A percentile compares a stretch with the other conserved stretches of the same genome.
Evolutionary conservation across 2,113 vertebrate species (phyloP).

Genomic region (Enhydra lutris): DNA sequence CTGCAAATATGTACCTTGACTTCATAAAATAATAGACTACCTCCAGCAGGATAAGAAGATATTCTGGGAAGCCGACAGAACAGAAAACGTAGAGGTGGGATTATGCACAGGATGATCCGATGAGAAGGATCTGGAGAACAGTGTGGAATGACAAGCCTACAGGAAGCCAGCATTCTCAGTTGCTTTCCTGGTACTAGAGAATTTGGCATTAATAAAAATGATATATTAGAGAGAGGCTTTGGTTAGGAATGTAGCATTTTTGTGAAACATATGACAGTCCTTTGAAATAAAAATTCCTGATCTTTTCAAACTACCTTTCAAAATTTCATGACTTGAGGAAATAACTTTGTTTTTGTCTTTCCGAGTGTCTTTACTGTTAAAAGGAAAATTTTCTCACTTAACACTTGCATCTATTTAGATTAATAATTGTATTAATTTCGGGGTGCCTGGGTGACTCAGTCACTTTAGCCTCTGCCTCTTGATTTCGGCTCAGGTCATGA

Average conservation of each 20-base stretch:
- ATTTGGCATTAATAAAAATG: not conserved
- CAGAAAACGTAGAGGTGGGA: not conserved
- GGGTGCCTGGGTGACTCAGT: not conserved
- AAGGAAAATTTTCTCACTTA: not conserved
- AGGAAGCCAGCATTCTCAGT: fast-evolving
- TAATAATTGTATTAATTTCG: not conserved
- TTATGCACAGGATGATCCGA: fast-evolving
- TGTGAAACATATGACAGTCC: not conserved
- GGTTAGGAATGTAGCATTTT: not conserved
- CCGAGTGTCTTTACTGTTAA: not conserved
- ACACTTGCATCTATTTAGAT: not conserved
- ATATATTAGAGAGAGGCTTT: not conserved
- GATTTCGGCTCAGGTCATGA: not conserved
- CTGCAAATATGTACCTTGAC: not conserved
- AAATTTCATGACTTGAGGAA: not conserved
- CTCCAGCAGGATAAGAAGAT: not conserved
- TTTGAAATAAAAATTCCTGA: conserved; percentile 12
- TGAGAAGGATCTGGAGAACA: not conserved
- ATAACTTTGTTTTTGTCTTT: not conserved
- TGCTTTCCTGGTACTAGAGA: not conserved
- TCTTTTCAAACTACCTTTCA: not conserved
- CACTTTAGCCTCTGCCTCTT: not conserved
- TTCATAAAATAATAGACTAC: not conserved
- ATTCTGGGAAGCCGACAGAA: not conserved
- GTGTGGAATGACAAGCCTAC: fast-evolving